Evolutionary conservation across 2,797 vertebrate species (phyloP), one percentile per base, ranked within the genome.

Genomic region (Synaphobranchus kaupii): DNA sequence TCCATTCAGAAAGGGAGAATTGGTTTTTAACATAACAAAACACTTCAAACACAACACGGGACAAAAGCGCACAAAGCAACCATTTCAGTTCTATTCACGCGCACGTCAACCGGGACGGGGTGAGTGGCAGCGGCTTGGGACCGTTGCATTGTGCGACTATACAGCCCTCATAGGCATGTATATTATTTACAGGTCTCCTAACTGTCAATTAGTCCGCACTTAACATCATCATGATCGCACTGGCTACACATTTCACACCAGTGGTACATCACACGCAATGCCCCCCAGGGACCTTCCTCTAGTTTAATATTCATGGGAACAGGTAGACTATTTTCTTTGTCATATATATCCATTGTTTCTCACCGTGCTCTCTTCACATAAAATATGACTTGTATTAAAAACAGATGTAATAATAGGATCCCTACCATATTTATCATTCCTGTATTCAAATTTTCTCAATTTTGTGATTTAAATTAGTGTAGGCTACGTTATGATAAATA

Each of bases 1-100:
- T 84, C 86, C 66, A 87, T 87, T 87, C 82, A 87, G 34, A 48
- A 17, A 82, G 48, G 13, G 39, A 87, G 83, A 87, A 87, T 87
- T 54, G 86, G 68, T 60, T 87, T 86, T 87, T 87, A 84, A 84
- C 86, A 87, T 87, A 87, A 87, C 82, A 87, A 87, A 87, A 84
- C 82, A 87, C 86, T 87, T 87, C 86, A 87, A 80, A 87, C 86
- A 84, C 86, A 82, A 84, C 28, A 82, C 47, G 13, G 86, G 50
- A 84, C 82, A 87, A 84, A 71, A 82, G 66, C 60, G 82, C 66
- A 73, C 66, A 84, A 87, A 84, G 86, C 82, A 68, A 66, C n/a
- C 63, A 25, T 84, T 87, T 84, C 82, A 87, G 82, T 71, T 54
- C 86, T 47, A 56, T 84, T 87, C 82, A 87, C 22, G 25, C 20